Conservation (phyloP, 2,888 invertebrate genomes). For the Tetramorium bicarinatum region DNA sequence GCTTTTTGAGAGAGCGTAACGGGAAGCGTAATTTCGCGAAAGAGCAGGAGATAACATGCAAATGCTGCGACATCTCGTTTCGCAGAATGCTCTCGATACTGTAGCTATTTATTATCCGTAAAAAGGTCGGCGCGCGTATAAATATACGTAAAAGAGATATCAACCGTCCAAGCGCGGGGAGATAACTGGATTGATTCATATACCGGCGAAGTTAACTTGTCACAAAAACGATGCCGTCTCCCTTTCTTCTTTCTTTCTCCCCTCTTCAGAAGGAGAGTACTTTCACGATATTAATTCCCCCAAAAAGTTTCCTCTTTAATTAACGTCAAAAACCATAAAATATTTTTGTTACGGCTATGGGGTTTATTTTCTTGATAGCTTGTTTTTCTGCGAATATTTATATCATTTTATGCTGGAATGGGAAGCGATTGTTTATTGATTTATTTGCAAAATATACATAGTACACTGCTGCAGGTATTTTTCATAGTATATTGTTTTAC, state of each 20-base stretch:
- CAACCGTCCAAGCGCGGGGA: not conserved
- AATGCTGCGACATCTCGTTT: constrained; percentile 51
- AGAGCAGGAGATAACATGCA: constrained; percentile 50
- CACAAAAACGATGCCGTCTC: not conserved
- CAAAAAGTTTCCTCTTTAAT: not conserved
- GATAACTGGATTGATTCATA: constrained; percentile 46
- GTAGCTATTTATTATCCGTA: constrained; percentile 44
- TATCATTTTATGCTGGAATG: not conserved
- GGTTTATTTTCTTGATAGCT: not conserved
- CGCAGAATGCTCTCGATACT: constrained; percentile 49
- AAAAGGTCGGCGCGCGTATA: constrained; percentile 27
- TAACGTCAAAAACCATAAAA: not conserved
- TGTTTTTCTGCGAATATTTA: not conserved
- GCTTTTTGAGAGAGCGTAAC: constrained; percentile 46
- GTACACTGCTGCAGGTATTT: not conserved
- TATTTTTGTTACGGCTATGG: not conserved
- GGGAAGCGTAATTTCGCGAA: constrained; percentile 39
- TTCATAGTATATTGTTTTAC: not conserved
- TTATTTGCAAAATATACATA: not conserved
- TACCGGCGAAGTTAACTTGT: not conserved
- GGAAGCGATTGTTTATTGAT: not conserved
- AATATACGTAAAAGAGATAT: constrained; percentile 31
- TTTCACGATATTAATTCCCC: not conserved
- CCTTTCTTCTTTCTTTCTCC: not conserved
- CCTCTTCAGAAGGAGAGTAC: not conserved